A percentile compares a stretch with the other conserved stretches of the same genome.
Conservation (phyloP, 1,140 invertebrate genomes). For the Trachelipus rathkii region DNA sequence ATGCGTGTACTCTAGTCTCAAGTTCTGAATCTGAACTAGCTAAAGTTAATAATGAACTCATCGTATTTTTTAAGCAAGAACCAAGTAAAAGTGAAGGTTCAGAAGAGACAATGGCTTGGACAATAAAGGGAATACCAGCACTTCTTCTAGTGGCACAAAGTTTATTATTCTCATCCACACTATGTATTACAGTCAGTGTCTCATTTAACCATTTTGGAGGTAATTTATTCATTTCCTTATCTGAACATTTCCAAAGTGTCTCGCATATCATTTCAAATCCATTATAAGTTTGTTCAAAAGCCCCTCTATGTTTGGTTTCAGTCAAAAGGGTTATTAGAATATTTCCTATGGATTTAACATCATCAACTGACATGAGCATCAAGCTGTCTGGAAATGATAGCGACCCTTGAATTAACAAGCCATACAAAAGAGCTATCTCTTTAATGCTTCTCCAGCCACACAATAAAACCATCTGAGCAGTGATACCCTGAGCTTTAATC, state of each 20-base stretch:
- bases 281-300: conserved; percentile 90
- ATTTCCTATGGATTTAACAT: conserved; percentile 59
- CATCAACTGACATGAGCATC: conserved; percentile 47
- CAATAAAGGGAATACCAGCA: conserved; percentile 85
- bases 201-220: conserved; percentile 68
- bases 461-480: conserved; percentile 77
- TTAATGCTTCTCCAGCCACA: conserved; percentile 83
- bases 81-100: conserved; percentile 35
- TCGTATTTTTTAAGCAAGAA: conserved; percentile 41
- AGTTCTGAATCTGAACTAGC: conserved; percentile 21
- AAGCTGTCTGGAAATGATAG: conserved; percentile 20
- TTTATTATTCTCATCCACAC: conserved; percentile 52
- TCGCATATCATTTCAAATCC: conserved; percentile 74
- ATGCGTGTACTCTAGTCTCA: conserved; percentile 64
- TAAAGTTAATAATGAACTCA: conserved; percentile 34
- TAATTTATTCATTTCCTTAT: conserved; percentile 58
- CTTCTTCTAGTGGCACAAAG: conserved; percentile 80
- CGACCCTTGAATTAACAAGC: conserved; percentile 50
- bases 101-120: conserved; percentile 61
- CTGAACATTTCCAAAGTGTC: conserved; percentile 59
- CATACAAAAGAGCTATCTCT: conserved; percentile 64
- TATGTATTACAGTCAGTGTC: conserved; percentile 59
- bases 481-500: conserved; percentile 52
- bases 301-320: conserved; percentile 85
- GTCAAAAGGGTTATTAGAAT: conserved; percentile 68